Evolutionary conservation across 2,113 vertebrate genomes (phyloP).

Genomic region (Rhinolophus ferrumequinum): DNA sequence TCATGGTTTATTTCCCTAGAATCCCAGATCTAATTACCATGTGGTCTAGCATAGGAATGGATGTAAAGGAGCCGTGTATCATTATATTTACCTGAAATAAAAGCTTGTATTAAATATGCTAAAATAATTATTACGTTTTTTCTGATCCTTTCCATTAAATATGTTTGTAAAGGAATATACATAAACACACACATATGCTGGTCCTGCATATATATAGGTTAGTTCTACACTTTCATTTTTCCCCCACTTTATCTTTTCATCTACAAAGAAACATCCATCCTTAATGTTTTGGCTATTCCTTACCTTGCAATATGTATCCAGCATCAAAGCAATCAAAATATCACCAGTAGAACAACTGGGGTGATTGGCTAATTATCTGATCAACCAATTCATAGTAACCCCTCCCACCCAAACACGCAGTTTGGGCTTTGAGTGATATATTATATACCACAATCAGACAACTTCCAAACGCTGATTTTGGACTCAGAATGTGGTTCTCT

Average conservation of each 20-base stretch:
- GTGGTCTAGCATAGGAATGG: neutral
- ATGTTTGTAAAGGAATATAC: neutral
- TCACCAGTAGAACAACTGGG: constrained; percentile 67
- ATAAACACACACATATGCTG: neutral
- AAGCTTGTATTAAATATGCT: neutral
- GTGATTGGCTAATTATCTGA: constrained; percentile 72
- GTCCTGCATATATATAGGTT: neutral
- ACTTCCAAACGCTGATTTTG: neutral
- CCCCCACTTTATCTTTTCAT: neutral
- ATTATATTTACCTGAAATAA: neutral
- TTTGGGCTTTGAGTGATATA: constrained; percentile 49
- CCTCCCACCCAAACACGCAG: neutral
- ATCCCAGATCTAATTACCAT: constrained; percentile 62
- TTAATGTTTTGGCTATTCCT: neutral
- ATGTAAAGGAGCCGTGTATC: neutral
- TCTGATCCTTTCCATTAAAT: neutral
- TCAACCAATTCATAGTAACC: neutral
- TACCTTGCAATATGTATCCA: neutral
- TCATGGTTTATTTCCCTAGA: constrained; percentile 69
- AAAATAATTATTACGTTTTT: neutral
- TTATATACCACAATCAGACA: constrained; percentile 54
- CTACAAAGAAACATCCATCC: neutral
- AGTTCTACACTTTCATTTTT: neutral
- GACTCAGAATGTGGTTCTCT: constrained; percentile 49
- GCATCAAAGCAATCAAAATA: constrained; percentile 24